A percentile compares a stretch with the other conserved stretches of the same genome.
These are phyloP conservation scores for Torymus texanus DNA, from an alignment of 2,888 invertebrate species.

Conservation along the genomic window DNA sequence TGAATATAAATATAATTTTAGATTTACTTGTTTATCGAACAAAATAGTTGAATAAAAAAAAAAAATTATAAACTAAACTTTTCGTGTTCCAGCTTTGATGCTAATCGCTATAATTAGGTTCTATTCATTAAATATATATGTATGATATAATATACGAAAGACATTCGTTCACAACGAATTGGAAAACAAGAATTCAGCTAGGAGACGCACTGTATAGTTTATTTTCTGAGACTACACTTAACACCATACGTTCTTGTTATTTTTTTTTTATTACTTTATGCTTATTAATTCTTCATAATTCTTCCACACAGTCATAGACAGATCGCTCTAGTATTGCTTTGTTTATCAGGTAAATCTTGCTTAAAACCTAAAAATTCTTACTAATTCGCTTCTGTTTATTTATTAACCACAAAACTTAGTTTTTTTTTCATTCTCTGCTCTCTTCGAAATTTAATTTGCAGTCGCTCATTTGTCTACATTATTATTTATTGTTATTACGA, in stretches of 20 bases:
- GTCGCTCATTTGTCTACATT: slow-evolving; percentile 7
- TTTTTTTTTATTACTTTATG: slow-evolving; percentile 50
- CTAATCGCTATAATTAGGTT: slow-evolving; percentile 59
- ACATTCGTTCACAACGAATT: slow-evolving; percentile 70
- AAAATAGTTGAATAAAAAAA: no score
- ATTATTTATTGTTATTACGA: slow-evolving; percentile 21
- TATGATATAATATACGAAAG: slow-evolving; percentile 60
- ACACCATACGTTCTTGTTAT: slow-evolving; percentile 60
- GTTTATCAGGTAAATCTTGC: slow-evolving; percentile 71
- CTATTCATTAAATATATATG: slow-evolving; percentile 60
- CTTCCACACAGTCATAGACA: slow-evolving; percentile 62
- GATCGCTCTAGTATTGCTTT: slow-evolving; percentile 71
- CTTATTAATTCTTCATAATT: slow-evolving; percentile 38
- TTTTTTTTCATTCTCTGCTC: slow-evolving; percentile 9
- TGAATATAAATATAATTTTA: background rate
- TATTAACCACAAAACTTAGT: slow-evolving; percentile 11
- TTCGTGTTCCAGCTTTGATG: slow-evolving; percentile 55
- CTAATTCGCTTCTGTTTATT: slow-evolving; percentile 20
- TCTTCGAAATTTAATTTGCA: slow-evolving; percentile 16
- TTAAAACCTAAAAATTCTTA: slow-evolving; percentile 65
- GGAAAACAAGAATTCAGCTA: slow-evolving; percentile 69
- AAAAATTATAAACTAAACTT: slow-evolving; percentile 19
- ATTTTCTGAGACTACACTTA: slow-evolving; percentile 66
- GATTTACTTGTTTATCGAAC: slow-evolving; percentile 8
- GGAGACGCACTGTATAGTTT: slow-evolving; percentile 67